Percentiles rank a stretch among this genome's conserved stretches.
Conservation (phyloP, 2,113 vertebrate species). For the Rallus limicola region DNA sequence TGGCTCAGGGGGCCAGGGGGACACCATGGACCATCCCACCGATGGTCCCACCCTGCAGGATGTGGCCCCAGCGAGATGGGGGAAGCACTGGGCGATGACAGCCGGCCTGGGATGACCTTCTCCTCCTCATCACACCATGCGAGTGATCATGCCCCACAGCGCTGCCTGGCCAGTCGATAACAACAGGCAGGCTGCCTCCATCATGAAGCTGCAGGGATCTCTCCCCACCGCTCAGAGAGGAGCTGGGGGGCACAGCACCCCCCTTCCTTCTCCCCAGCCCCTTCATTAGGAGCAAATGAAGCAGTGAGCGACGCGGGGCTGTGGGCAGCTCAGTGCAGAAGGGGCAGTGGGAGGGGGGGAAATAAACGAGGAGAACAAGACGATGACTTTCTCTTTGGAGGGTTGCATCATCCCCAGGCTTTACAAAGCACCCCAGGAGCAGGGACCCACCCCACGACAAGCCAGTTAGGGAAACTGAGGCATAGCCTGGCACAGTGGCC, state of each 20-base stretch:
- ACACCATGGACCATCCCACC: neutral
- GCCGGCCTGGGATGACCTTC: neutral
- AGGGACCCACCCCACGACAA: neutral
- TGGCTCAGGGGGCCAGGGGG: neutral
- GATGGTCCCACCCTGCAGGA: rapidly evolving
- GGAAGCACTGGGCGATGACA: rapidly evolving
- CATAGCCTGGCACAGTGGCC: neutral
- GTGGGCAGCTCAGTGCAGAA: too few species aligned
- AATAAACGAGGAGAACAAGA: neutral
- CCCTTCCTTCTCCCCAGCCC: neutral
- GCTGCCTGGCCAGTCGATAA: neutral
- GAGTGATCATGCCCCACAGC: rapidly evolving
- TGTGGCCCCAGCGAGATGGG: rapidly evolving
- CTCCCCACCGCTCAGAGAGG: rapidly evolving
- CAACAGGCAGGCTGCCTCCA: neutral
- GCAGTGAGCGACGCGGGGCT: neutral
- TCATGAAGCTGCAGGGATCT: rapidly evolving
- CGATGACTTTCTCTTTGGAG: neutral
- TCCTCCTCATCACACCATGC: rapidly evolving
- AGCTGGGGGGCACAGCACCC: neutral
- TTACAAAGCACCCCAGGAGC: neutral
- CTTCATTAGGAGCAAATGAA: neutral
- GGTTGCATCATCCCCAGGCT: neutral
- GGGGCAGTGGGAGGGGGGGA: neutral
- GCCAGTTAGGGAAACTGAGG: neutral